These are phyloP conservation scores for Gallinago jamesoni DNA, from an alignment of 2,113 vertebrate species.

Conservation along the genomic window DNA sequence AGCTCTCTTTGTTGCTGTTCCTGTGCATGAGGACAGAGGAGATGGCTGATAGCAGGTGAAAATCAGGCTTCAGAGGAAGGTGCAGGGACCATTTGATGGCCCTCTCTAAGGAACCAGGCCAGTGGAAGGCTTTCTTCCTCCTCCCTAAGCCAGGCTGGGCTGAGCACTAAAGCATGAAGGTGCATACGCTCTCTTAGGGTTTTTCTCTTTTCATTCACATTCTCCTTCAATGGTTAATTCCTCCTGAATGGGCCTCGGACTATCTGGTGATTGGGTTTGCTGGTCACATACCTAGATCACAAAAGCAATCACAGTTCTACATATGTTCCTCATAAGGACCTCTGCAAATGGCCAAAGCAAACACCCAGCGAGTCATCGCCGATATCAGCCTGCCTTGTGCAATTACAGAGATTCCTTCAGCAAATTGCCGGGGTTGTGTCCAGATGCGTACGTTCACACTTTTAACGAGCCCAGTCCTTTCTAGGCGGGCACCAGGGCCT, in stretches of 20 bases:
- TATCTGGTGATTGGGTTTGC: neutral
- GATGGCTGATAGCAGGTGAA: neutral
- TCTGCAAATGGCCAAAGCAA: constrained; percentile 37
- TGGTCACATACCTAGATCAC: constrained; percentile 13
- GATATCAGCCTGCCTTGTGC: neutral
- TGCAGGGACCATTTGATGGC: neutral
- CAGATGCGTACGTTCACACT: constrained; percentile 33
- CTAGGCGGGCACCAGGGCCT: neutral
- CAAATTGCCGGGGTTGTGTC: neutral
- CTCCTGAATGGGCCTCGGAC: constrained; percentile 24
- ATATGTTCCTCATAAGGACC: constrained; percentile 32
- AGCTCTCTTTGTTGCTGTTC: neutral
- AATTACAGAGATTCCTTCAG: neutral
- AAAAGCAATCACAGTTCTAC: constrained; percentile 38
- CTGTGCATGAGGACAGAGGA: neutral
- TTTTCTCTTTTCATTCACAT: neutral
- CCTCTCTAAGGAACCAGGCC: neutral
- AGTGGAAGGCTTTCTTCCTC: neutral
- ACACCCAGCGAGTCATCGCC: neutral
- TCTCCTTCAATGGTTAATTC: constrained; percentile 36
- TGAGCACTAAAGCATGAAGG: neutral
- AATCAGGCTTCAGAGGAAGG: neutral
- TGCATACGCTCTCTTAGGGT: neutral
- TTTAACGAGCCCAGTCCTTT: neutral
- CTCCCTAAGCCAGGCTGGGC: neutral